phyloP scores from a whole-genome alignment of 1,140 invertebrate genomes.

The Aethina tumida region DNA sequence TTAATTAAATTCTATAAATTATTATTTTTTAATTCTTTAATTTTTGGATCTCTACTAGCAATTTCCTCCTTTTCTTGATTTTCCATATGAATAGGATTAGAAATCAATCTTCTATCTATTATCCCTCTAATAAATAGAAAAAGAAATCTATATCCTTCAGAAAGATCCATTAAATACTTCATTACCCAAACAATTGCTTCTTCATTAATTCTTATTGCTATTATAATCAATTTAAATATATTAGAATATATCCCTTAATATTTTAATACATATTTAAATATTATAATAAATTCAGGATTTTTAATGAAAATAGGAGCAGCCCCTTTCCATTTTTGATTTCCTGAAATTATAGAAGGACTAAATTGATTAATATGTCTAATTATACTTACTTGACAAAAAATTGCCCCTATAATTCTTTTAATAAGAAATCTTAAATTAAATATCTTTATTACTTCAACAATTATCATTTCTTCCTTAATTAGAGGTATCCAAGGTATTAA shows the following conservation, averaged over 20 bases:
- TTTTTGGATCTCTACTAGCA: conserved; percentile 39
- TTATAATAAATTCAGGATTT: conserved; percentile 30
- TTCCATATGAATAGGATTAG: conserved; percentile 43
- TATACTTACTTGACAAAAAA: conserved; percentile 44
- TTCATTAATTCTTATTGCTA: conserved; percentile 37
- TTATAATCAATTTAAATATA: conserved; percentile 35
- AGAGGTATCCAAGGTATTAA: conserved; percentile 36
- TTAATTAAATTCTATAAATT: conserved; percentile 39
- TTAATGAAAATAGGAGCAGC: conserved; percentile 39
- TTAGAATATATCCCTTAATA: conserved; percentile 21
- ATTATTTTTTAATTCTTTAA: conserved; percentile 38
- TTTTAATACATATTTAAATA: conserved; percentile 21
- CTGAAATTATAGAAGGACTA: conserved; percentile 38
- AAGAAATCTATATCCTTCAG: conserved; percentile 36
- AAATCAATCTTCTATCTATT: conserved; percentile 45
- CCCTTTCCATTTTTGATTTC: conserved; percentile 42
- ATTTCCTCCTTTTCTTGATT: conserved; percentile 41
- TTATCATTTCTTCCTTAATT: conserved; percentile 31
- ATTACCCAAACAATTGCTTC: conserved; percentile 40
- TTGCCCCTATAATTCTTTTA: conserved; percentile 38
- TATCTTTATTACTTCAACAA: conserved; percentile 33
- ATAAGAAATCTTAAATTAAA: conserved; percentile 20
- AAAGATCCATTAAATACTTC: conserved; percentile 43
- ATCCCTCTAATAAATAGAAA: conserved; percentile 37
- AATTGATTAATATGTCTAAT: conserved; percentile 37